Base-by-base conservation (phyloP, 2,888 invertebrate genomes). In the Chymomyza caudatula region DNA sequence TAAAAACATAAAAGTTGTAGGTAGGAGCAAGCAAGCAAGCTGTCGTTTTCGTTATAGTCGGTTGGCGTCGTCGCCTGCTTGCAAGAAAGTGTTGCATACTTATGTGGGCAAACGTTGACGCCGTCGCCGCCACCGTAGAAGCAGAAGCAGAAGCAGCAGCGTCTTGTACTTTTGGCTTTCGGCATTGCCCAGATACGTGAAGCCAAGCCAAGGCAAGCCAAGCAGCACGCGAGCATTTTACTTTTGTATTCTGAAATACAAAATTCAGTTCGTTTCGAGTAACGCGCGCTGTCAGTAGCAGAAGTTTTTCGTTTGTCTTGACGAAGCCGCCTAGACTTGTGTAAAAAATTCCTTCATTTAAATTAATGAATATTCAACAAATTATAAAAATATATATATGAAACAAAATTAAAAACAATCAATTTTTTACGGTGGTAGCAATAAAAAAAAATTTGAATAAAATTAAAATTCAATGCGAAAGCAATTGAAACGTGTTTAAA, bases 191-290 rank as follows among this genome's bases (percentile, higher is more conserved):
- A 42, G 52, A 6, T 11, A 29, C 29, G 11, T 11, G 8, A 29
- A 65, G 64, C 56, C 78, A 76, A 78, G 67, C 74, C 77, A 79
- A 83, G 47, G 47, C 47, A 47, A 13, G 4, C 47, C 47, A 47
- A 47, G 47, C 20, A 4, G 51, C 6, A 51, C 51, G 51, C 51
- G 6, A 53, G 75, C 80, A 77, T 73, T 81, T 81, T 73, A 84
- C 80, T 86, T 81, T 78, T 73, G 74, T 73, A 73, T 75, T 71
- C 74, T 73, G 73, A 73, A 78, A 79, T 78, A 76, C 84, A 76
- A 86, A 78, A 82, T 87, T 87, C 86, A 87, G 87, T 87, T 77
- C 87, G 87, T 87, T 87, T 78, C 78, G 78, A 87, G 87, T 87
- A 87, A 81, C 87, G 74, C 88, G 83, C 84, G 87, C 82, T 86